Evolutionary conservation across 1,140 invertebrate genomes (phyloP).

Genomic region (Microplitis mediator): DNA sequence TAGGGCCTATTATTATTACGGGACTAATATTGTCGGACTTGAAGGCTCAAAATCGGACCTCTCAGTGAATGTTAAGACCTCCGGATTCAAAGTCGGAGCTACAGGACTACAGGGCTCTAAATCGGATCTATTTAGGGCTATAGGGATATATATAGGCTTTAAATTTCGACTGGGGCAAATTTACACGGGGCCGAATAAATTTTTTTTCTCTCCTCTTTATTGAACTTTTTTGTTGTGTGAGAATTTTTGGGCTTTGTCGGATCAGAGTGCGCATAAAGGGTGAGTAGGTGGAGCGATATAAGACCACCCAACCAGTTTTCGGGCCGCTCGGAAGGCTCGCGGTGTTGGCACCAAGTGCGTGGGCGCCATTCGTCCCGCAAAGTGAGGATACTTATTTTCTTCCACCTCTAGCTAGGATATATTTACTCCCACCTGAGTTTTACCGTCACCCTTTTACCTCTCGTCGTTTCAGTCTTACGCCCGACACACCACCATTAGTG

Average conservation of each 20-base stretch:
- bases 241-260: neutral
- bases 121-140: too few species aligned
- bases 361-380: constrained; percentile 55
- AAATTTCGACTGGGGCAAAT: too few species aligned
- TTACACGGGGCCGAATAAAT: too few species aligned
- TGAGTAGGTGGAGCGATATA: constrained; percentile 52
- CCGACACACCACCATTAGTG: constrained; percentile 30
- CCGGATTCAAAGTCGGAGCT: too few species aligned
- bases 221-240: too few species aligned
- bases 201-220: too few species aligned
- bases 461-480: constrained; percentile 8
- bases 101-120: too few species aligned
- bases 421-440: constrained; percentile 10
- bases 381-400: constrained; percentile 33
- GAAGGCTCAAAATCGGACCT: too few species aligned
- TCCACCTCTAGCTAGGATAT: constrained; percentile 23
- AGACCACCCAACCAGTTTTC: constrained; percentile 60
- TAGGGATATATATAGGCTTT: too few species aligned
- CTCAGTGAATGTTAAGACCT: too few species aligned
- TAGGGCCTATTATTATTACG: too few species aligned
- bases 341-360: constrained; percentile 59
- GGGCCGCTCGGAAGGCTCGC: constrained; percentile 44
- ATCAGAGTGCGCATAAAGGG: constrained; percentile 49
- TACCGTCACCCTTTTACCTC: neutral
- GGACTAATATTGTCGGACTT: too few species aligned